A percentile compares a stretch with the other conserved stretches of the same genome.
phyloP scores from a whole-genome alignment of 2,888 invertebrate species.

The Macrosiphum euphorbiae region DNA sequence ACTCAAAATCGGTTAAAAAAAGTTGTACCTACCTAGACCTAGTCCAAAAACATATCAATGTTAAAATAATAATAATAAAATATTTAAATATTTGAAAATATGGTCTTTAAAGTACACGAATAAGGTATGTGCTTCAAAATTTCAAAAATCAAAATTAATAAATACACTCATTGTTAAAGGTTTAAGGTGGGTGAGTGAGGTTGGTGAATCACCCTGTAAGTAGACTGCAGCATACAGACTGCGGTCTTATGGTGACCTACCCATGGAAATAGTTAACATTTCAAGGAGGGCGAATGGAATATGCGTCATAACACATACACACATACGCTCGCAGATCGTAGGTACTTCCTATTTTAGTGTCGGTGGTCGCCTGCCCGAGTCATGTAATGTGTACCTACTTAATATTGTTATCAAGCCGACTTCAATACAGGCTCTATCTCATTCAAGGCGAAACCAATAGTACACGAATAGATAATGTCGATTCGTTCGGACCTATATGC shows the following conservation, averaged over 20 bases:
- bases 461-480: not conserved
- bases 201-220: not conserved
- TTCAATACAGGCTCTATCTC: not conserved
- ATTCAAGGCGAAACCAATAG: conserved; percentile 15
- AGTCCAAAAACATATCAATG: too few relatives aligned
- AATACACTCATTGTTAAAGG: too few relatives aligned
- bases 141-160: too few relatives aligned
- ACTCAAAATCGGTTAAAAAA: too few relatives aligned
- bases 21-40: too few relatives aligned
- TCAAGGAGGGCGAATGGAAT: not conserved
- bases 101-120: too few relatives aligned
- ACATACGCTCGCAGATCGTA: not conserved
- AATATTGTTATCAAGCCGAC: not conserved
- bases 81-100: too few relatives aligned
- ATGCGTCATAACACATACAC: not conserved
- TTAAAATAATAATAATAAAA: too few relatives aligned
- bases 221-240: not conserved
- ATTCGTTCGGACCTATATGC: not conserved
- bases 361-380: conserved; percentile 2
- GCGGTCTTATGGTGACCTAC: not conserved
- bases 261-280: not conserved
- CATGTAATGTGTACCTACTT: not conserved
- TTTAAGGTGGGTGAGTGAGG: too few relatives aligned
- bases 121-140: too few relatives aligned
- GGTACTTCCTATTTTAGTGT: conserved; percentile 42